Conservation (phyloP, 2,888 invertebrate genomes). For the Scaptomyza parva region DNA sequence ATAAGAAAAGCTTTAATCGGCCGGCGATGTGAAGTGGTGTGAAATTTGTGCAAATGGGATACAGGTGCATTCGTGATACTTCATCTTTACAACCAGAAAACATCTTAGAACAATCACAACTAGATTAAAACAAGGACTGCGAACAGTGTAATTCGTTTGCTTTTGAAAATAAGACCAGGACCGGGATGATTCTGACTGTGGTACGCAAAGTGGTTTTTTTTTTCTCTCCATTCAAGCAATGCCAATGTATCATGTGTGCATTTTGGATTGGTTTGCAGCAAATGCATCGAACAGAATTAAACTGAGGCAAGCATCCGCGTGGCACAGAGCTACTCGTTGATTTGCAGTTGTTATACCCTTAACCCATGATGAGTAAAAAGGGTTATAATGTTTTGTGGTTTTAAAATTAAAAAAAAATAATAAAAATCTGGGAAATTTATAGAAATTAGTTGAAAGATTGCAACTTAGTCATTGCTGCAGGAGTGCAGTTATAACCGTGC, state of each 20-base stretch:
- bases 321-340: constrained; percentile 35
- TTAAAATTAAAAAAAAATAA: no score
- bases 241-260: constrained; percentile 9
- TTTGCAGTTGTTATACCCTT: constrained; percentile 23
- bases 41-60: background rate
- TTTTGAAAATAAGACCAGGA: constrained; percentile 6
- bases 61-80: background rate
- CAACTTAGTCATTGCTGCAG: no score
- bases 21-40: background rate
- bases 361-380: no score
- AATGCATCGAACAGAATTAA: background rate
- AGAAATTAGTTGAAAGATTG: no score
- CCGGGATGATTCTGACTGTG: constrained; percentile 1
- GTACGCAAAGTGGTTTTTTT: constrained; percentile 35
- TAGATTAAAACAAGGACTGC: constrained; percentile 50
- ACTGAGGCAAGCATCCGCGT: constrained; percentile 6
- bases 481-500: no score
- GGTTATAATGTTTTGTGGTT: no score
- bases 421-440: no score
- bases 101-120: constrained; percentile 35
- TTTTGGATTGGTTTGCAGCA: background rate
- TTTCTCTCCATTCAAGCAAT: constrained; percentile 6
- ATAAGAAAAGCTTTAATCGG: background rate
- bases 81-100: background rate
- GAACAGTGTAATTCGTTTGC: constrained; percentile 3